Base-by-base conservation (phyloP, 1,140 invertebrate species). In the Megalopta genalis region DNA sequence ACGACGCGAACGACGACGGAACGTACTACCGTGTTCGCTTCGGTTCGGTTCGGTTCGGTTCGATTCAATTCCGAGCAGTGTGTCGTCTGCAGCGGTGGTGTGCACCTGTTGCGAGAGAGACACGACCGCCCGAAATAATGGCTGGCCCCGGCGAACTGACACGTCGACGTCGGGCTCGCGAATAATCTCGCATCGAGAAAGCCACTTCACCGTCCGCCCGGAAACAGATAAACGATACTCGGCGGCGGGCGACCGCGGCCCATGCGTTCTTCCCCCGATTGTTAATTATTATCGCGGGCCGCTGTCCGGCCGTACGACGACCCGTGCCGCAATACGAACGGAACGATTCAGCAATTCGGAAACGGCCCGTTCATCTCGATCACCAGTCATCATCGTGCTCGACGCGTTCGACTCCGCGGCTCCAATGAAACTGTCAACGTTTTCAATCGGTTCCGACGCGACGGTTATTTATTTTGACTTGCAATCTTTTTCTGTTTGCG, bases 71-170 rank as follows among this genome's bases (percentile, higher is more conserved):
- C 54, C 21, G n/a, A 21, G 21, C 83, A 77, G 77, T 83, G n/a
- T n/a, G 87, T 88, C 86, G 82, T 84, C 80, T 80, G 82, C 87
- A 87, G 77, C 60, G 57, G n/a, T n/a, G n/a, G n/a, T 4, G 52
- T 52, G 64, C 82, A 88, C 85, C 87, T 88, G 87, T 88, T 88
- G 87, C 87, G 54, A 88, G 42, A 88, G 76, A 77, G 74, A 77
- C n/a, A n/a, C 65, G 74, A 57, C 27, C 52, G 7, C 14, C n/a
- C 57, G 39, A 62, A 77, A 67, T 66, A 75, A 77, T 69, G 25
- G 54, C 27, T 25, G 74, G 52, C 14, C 21, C 9, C 42, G 66
- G 62, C 66, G 4, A 21, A 57, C 52, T 57, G 69, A 37, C 42
- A 46, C 37, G 64, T 3, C 64, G 39, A n/a, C n/a, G n/a, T n/a